These are phyloP conservation scores for Poeciliopsis presidionis DNA, from an alignment of 2,797 vertebrate species.

Conservation along the genomic window DNA sequence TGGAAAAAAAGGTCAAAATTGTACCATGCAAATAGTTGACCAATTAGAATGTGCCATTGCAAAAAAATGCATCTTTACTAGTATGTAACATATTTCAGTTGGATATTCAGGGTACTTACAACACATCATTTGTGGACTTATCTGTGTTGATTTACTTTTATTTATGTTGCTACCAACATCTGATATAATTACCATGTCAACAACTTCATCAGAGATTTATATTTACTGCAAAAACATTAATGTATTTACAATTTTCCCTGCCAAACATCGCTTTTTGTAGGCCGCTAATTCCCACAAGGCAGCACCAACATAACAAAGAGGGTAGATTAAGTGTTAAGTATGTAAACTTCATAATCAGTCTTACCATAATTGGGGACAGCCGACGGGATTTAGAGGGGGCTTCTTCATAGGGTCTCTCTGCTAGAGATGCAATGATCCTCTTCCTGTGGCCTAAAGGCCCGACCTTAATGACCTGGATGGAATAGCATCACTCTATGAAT, in stretches of 20 bases:
- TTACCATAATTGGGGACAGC: constrained; percentile 93
- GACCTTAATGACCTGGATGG: constrained; percentile 90
- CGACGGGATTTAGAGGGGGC: constrained; percentile 93
- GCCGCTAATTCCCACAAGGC: not conserved
- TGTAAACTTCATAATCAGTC: constrained; percentile 18
- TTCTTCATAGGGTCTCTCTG: constrained; percentile 94
- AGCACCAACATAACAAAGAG: not conserved
- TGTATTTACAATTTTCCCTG: not conserved
- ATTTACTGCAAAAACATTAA: not conserved
- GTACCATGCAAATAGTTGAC: not conserved
- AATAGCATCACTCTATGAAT: constrained; percentile 29
- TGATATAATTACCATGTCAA: not conserved
- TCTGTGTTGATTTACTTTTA: not conserved
- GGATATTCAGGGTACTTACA: not conserved
- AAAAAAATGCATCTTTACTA: not conserved
- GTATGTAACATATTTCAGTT: not conserved
- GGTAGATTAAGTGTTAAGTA: not conserved
- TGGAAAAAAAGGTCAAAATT: not conserved
- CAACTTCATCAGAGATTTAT: not conserved
- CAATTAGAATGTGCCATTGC: not conserved
- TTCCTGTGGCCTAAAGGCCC: constrained; percentile 94
- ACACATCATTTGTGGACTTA: not conserved
- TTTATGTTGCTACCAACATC: not conserved
- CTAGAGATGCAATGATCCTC: constrained; percentile 94
- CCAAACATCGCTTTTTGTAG: not conserved